Evolutionary conservation across 2,888 invertebrate genomes (phyloP).

Genomic region (Rhogogaster chlorosoma): DNA sequence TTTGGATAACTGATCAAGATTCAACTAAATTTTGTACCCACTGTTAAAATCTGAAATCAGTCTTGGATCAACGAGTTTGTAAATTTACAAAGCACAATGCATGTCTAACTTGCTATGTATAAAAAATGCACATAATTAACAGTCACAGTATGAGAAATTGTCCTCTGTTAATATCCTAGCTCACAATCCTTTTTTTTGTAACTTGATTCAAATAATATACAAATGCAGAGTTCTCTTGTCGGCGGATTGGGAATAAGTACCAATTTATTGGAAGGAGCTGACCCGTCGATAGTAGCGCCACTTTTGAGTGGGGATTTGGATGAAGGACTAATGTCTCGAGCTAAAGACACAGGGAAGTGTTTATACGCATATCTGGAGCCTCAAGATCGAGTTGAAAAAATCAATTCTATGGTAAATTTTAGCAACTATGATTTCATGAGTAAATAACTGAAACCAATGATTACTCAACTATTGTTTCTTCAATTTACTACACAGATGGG

Average conservation of each 20-base stretch:
- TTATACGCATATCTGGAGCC: slow-evolving; percentile 87
- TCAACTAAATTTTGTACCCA: neutral
- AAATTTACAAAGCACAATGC: neutral
- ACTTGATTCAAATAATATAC: slow-evolving; percentile 15
- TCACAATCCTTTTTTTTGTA: neutral
- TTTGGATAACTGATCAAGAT: neutral
- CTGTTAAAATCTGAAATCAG: neutral
- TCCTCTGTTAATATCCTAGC: neutral
- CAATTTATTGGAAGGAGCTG: slow-evolving; percentile 75
- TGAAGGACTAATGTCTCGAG: slow-evolving; percentile 92
- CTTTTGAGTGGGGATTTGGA: slow-evolving; percentile 80
- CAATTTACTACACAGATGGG: slow-evolving; percentile 81
- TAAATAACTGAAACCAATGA: neutral
- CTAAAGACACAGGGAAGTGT: slow-evolving; percentile 92
- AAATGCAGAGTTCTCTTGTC: slow-evolving; percentile 74
- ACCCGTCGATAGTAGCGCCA: slow-evolving; percentile 72
- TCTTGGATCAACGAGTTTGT: neutral
- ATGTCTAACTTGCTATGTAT: neutral
- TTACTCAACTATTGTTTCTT: slow-evolving; percentile 25
- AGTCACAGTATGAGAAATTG: neutral
- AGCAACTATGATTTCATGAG: neutral
- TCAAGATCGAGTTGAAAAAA: slow-evolving; percentile 86
- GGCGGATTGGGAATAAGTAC: slow-evolving; percentile 76
- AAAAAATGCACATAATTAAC: neutral
- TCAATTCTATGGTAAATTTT: slow-evolving; percentile 90